These are phyloP conservation scores for Mythimna impura DNA, from an alignment of 2,888 invertebrate genomes.

Conservation along the genomic window DNA sequence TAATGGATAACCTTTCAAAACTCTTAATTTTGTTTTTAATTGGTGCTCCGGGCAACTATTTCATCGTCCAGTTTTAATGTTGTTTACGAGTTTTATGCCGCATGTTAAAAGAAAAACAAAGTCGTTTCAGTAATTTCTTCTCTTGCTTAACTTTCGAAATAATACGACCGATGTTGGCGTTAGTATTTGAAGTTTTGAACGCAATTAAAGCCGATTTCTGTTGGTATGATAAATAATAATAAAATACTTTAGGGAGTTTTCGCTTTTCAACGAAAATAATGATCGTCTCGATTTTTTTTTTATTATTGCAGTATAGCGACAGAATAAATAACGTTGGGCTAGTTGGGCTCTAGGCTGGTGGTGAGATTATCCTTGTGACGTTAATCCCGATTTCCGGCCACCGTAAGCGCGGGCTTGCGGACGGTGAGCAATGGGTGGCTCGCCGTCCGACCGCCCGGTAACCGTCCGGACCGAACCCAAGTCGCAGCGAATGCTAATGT, in stretches of 20 bases:
- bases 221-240: slow-evolving; percentile 18
- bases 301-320: no score
- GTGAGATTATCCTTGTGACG: no score
- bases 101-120: slow-evolving; percentile 32
- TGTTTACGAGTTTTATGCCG: slow-evolving; percentile 28
- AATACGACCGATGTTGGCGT: background rate
- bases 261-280: no score
- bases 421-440: no score
- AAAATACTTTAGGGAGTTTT: slow-evolving; percentile 7
- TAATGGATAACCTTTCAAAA: slow-evolving; percentile 35
- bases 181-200: slow-evolving; percentile 30
- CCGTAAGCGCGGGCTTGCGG: no score
- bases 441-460: no score
- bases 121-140: slow-evolving; percentile 23
- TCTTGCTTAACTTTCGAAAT: slow-evolving; percentile 23
- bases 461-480: no score
- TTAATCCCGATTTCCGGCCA: no score
- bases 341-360: no score
- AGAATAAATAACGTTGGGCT: no score
- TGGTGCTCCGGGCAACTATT: slow-evolving; percentile 1
- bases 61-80: slow-evolving; percentile 23
- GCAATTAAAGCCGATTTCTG: slow-evolving; percentile 21
- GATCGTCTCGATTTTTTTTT: no score
- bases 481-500: no score
- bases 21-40: slow-evolving; percentile 35